Base-by-base conservation (phyloP, 1,140 invertebrate genomes). In the Yoshiicerus persimilis region DNA sequence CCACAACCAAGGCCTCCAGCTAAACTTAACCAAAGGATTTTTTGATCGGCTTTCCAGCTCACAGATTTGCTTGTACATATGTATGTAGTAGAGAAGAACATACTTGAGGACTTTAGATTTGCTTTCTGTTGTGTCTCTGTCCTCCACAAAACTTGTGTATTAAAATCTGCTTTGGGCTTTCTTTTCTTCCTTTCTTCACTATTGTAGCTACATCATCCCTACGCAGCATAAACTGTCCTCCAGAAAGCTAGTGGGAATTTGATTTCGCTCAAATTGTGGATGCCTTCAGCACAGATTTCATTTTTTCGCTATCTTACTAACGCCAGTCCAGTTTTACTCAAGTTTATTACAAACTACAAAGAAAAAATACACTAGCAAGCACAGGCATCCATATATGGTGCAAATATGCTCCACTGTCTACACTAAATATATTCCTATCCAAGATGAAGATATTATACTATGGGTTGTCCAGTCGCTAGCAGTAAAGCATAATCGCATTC, bases 11-110 rank as follows among this genome's bases (percentile, higher is more conserved):
- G 27, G 64, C 23, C 64, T 36, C 27, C n/a, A n/a, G 30, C 20
- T 16, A 80, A 34, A 36, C 16, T 34, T 38, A 80, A 32, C 75
- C 66, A 80, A 80, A 36, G 75, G 75, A 80, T 80, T 80, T 80
- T 80, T 80, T 80, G 75, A 80, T 80, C 75, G 75, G 75, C 66
- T 80, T 80, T 80, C 75, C 34, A 80, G 32, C 75, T 38, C 30
- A 80, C 30, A 80, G n/a, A 34, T 34, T n/a, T 80, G 75, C n/a
- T 36, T 80, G 30, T 80, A 80, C 75, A 36, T 80, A 38, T 80
- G 75, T 80, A 80, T 34, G 75, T n/a, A 70, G 32, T 80, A 80
- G 30, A 20, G 66, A 34, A 38, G 34, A 34, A 80, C 75, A 34
- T 80, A 77, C 16, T 77, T 23, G 13, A 34, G 13, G 30, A 70